Percentiles rank a stretch among this genome's conserved stretches.
Conservation (phyloP, 1,140 invertebrate genomes). For the Colletes latitarsis region DNA sequence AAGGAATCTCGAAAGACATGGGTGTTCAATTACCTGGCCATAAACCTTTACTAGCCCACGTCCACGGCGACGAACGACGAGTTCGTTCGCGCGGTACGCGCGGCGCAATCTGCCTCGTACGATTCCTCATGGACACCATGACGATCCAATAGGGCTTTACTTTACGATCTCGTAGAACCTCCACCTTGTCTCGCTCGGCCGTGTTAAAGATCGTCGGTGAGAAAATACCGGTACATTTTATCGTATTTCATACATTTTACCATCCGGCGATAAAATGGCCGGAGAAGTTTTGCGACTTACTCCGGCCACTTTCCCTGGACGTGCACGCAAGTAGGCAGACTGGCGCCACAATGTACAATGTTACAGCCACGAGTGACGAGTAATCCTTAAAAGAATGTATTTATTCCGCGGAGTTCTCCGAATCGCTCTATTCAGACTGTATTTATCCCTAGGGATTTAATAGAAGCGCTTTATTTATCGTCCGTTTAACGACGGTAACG, state of each 20-base stretch:
- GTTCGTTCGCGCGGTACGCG: conserved; percentile 57
- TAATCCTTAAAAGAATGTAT: conserved; percentile 31
- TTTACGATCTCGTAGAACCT: conserved; percentile 65
- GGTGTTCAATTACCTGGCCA: conserved; percentile 74
- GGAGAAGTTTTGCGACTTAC: conserved; percentile 32
- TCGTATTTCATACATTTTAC: conserved; percentile 58
- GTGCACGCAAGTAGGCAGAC: conserved; percentile 19
- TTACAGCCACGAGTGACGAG: conserved; percentile 28
- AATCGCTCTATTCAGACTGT: conserved; percentile 35
- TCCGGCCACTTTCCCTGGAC: conserved; percentile 18
- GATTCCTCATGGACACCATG: conserved; percentile 54
- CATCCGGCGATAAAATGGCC: conserved; percentile 37
- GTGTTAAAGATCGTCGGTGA: conserved; percentile 57
- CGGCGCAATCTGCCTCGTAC: conserved; percentile 55
- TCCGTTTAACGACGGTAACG: conserved; percentile 2
- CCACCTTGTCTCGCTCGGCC: conserved; percentile 35
- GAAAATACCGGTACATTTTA: conserved; percentile 58
- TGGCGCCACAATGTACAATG: conserved; percentile 28
- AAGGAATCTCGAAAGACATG: conserved; percentile 65
- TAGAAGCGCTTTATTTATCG: conserved; percentile 37
- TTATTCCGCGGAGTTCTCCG: conserved; percentile 28
- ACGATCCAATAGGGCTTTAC: conserved; percentile 61
- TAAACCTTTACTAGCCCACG: conserved; percentile 71
- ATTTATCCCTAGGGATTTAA: conserved; percentile 28
- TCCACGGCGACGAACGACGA: conserved; percentile 59